Conservation (phyloP, 2,888 invertebrate species). For the Camptogramma bilineatum region DNA sequence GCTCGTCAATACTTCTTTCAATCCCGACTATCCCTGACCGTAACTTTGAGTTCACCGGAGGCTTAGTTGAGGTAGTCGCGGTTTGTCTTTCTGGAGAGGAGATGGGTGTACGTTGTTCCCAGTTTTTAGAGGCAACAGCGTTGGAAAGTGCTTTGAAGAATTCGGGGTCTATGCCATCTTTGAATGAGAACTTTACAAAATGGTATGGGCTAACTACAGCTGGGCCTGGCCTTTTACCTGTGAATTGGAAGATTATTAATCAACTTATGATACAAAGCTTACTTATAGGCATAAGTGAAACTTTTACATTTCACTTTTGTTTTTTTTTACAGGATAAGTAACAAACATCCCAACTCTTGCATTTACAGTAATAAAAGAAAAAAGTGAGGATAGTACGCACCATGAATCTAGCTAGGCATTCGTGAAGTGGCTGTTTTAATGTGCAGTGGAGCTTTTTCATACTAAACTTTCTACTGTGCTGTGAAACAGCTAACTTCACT, state of each 20-base stretch:
- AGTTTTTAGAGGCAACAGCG: conserved; percentile 86
- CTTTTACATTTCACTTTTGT: too few species aligned
- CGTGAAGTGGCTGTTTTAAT: too few species aligned
- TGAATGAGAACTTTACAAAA: conserved; percentile 94
- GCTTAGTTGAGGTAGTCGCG: conserved; percentile 54
- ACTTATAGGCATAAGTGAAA: too few species aligned
- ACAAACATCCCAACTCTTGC: too few species aligned
- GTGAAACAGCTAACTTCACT: too few species aligned
- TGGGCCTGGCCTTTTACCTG: conserved; percentile 90
- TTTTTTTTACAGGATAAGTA: too few species aligned
- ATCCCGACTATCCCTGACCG: conserved; percentile 98
- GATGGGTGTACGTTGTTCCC: conserved; percentile 82
- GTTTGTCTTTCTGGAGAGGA: conserved; percentile 48
- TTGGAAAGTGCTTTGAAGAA: conserved; percentile 88
- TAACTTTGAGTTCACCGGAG: conserved; percentile 86
- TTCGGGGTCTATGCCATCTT: conserved; percentile 90
- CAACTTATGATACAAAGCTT: neutral
- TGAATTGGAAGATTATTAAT: conserved; percentile 38
- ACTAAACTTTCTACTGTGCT: too few species aligned
- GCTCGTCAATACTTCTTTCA: conserved; percentile 95
- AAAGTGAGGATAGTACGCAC: too few species aligned
- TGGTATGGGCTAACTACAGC: conserved; percentile 88
- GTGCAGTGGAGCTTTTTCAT: too few species aligned
- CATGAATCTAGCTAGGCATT: too few species aligned
- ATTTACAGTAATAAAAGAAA: too few species aligned